Conservation (phyloP, 1,140 invertebrate species). For the Oncopodura yosiiana region DNA sequence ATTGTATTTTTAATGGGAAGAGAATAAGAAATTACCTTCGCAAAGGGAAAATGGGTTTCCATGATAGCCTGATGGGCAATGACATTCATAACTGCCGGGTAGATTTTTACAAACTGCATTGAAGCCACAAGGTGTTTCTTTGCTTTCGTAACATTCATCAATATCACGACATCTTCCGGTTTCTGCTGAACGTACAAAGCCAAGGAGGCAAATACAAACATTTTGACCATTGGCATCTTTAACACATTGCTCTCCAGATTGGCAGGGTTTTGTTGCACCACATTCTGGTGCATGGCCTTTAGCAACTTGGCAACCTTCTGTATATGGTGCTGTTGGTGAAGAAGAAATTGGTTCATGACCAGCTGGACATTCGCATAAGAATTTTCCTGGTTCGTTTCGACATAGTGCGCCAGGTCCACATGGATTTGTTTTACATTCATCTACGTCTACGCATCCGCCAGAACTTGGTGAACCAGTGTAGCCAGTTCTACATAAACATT, state of each 20-base stretch:
- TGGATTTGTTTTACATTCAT: slow-evolving; percentile 67
- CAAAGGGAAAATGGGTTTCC: slow-evolving; percentile 75
- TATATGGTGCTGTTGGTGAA: slow-evolving; percentile 45
- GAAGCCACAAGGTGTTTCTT: slow-evolving; percentile 48
- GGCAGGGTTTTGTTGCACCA: slow-evolving; percentile 62
- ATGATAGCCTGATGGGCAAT: slow-evolving; percentile 72
- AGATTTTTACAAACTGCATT: slow-evolving; percentile 70
- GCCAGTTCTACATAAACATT: slow-evolving; percentile 69
- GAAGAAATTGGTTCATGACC: slow-evolving; percentile 45
- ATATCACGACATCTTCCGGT: slow-evolving; percentile 70
- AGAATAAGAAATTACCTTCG: slow-evolving; percentile 46
- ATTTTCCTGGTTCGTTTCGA: slow-evolving; percentile 74
- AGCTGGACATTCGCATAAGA: slow-evolving; percentile 75
- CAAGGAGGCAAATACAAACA: slow-evolving; percentile 77
- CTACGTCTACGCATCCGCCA: slow-evolving; percentile 71
- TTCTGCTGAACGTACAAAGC: slow-evolving; percentile 61
- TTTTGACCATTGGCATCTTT: slow-evolving; percentile 59
- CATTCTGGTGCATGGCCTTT: slow-evolving; percentile 53
- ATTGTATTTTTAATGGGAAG: slow-evolving; percentile 39
- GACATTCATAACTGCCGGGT: slow-evolving; percentile 86
- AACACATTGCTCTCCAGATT: slow-evolving; percentile 71
- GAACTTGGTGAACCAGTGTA: slow-evolving; percentile 54
- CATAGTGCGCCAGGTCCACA: slow-evolving; percentile 74
- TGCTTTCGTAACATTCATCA: slow-evolving; percentile 69
- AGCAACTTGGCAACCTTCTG: slow-evolving; percentile 56